These are phyloP conservation scores for Armadillidium nasatum DNA, from an alignment of 1,140 invertebrate genomes.

Conservation along the genomic window DNA sequence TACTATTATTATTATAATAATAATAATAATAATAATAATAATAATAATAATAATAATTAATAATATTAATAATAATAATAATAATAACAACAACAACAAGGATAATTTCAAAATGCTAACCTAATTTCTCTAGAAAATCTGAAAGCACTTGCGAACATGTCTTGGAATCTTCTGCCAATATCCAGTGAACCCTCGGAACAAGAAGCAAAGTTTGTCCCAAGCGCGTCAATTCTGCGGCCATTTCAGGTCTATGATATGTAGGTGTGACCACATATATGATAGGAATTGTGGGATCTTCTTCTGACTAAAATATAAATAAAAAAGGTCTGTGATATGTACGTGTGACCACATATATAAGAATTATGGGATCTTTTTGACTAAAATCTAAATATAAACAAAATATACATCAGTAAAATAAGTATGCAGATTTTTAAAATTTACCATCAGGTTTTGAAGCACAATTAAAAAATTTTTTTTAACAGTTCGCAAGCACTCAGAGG, in stretches of 20 bases:
- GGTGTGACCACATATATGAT: constrained; percentile 68
- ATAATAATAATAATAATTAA: too few relatives aligned
- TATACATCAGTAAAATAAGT: not conserved
- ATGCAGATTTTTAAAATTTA: too few relatives aligned
- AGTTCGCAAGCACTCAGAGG: too few relatives aligned
- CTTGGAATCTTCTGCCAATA: constrained; percentile 57
- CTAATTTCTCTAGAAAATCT: too few relatives aligned
- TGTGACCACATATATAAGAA: not conserved
- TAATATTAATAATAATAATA: too few relatives aligned
- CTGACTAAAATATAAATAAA: constrained; percentile 19
- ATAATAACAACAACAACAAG: too few relatives aligned
- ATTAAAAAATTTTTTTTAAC: too few relatives aligned
- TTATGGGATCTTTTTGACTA: not conserved
- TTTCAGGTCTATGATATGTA: constrained; percentile 59
- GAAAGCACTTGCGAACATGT: constrained; percentile 43
- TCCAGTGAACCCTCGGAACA: constrained; percentile 58
- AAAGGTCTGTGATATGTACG: too few relatives aligned
- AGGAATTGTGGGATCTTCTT: constrained; percentile 22
- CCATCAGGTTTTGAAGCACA: too few relatives aligned
- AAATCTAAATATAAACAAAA: not conserved
- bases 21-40: too few relatives aligned
- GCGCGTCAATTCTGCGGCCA: constrained; percentile 59
- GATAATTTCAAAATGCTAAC: too few relatives aligned
- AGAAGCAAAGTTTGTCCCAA: constrained; percentile 57
- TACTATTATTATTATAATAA: too few relatives aligned